Conservation (phyloP, 2,113 vertebrate species). For the Passer domesticus region DNA sequence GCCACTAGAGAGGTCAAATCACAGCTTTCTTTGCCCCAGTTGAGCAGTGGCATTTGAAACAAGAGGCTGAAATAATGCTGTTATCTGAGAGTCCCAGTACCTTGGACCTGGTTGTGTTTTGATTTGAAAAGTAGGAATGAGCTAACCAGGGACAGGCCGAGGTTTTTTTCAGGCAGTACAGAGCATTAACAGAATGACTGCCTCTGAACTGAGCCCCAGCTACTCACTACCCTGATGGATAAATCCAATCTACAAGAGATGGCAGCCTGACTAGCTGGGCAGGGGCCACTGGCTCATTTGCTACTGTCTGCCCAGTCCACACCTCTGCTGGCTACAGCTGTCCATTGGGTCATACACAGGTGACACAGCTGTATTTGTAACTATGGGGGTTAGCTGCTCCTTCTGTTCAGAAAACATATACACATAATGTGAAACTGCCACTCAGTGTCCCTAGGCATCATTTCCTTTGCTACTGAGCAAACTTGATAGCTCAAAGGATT, state of each 20-base stretch:
- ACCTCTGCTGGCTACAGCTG: not conserved
- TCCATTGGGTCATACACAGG: not conserved
- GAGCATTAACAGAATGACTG: not conserved
- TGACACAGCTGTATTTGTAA: not conserved
- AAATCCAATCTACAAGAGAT: not conserved
- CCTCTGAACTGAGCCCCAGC: not conserved
- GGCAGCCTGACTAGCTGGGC: not conserved
- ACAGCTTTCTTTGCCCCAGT: not conserved
- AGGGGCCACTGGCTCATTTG: not conserved
- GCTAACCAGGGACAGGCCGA: not conserved
- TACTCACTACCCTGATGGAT: not conserved
- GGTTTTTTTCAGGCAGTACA: not conserved
- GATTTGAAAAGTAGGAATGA: not conserved
- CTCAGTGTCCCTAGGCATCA: not conserved
- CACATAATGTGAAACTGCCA: not conserved
- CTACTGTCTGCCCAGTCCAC: not conserved
- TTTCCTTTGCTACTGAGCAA: slow-evolving; percentile 2
- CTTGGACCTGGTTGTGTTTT: not conserved
- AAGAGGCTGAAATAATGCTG: not conserved
- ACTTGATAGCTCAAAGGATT: not conserved
- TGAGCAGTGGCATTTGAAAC: not conserved
- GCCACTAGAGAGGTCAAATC: not conserved
- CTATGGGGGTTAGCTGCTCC: not conserved
- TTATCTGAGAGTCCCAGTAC: not conserved
- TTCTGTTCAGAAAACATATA: not conserved